These are phyloP conservation scores for Rhagonycha lutea DNA, from an alignment of 2,888 invertebrate species.

Conservation along the genomic window DNA sequence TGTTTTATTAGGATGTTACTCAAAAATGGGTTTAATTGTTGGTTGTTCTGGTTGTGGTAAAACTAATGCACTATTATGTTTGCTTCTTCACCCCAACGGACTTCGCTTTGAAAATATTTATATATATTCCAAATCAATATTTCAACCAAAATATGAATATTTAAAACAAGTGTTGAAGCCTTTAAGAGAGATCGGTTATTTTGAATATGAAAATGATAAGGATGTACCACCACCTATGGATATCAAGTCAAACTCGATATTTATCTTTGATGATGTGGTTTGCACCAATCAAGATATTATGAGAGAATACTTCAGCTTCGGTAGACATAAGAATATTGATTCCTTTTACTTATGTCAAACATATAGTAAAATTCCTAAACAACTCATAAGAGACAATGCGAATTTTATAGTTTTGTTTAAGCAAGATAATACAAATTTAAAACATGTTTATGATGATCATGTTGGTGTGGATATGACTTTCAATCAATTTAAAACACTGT, in stretches of 20 bases:
- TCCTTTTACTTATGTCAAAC: constrained; percentile 47
- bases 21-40: no score
- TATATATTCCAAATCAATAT: constrained; percentile 43
- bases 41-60: constrained; percentile 45
- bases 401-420: constrained; percentile 47
- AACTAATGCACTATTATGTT: constrained; percentile 44
- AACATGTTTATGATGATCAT: constrained; percentile 40
- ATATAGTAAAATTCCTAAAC: constrained; percentile 47
- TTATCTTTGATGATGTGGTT: constrained; percentile 51
- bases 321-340: constrained; percentile 45
- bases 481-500: constrained; percentile 41
- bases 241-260: constrained; percentile 41
- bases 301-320: constrained; percentile 43
- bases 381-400: constrained; percentile 47
- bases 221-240: constrained; percentile 34
- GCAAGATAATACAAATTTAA: no score
- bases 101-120: constrained; percentile 49
- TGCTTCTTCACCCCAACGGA: constrained; percentile 44
- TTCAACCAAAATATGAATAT: constrained; percentile 43
- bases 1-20: no score
- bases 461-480: constrained; percentile 36
- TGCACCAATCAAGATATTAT: constrained; percentile 44
- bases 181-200: constrained; percentile 37
- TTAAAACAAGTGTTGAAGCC: constrained; percentile 34
- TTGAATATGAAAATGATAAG: constrained; percentile 31